Evolutionary conservation across 2,113 vertebrate genomes (phyloP), one percentile per base, ranked within the genome.

Genomic region (Pelobates fuscus): DNA sequence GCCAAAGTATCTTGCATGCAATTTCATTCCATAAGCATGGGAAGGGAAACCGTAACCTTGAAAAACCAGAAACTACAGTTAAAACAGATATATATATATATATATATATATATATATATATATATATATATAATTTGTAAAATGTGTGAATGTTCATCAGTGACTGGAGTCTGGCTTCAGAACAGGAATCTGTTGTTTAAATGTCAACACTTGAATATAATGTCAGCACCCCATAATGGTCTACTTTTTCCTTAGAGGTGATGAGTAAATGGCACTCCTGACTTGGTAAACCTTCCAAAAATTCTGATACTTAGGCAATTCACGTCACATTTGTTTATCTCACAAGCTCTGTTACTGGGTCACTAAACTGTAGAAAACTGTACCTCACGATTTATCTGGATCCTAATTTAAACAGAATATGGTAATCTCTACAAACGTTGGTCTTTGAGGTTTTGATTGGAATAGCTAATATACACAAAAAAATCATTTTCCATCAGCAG

Each of bases 1-100:
- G 71, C 71, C 71, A 74, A 74, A 66, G 49, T 55, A 66, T 57
- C 64, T 74, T 66, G 71, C 62, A 66, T 74, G 71, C 71, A 44
- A 58, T 74, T 66, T 66, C 49, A 46, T 66, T 74, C 23, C 71
- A 10, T 29, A 58, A 66, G 62, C 62, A 66, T 66, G 62, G 62
- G 62, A 74, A 74, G 29, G 62, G 62, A 67, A 66, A 66, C 26
- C 29, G 32, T 58, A 58, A 66, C 29, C 21, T 66, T 74, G 71
- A 29, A 65, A 61, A 74, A 74, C 46, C 49, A 74, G 17, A 66
- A 23, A 2, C 10, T 37, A 70, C 58, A 70, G 68, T 17, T 44
- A 46, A 58, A 43, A 17, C 17, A 2, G 17, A 49, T 12, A 49
- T 12, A 49, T 17, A 41, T n/a, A n/a, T 1, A 41, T 25, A 49